Evolutionary conservation across 2,888 invertebrate genomes (phyloP), one percentile per base, ranked within the genome.

Genomic region (Antheraea assamensis): DNA sequence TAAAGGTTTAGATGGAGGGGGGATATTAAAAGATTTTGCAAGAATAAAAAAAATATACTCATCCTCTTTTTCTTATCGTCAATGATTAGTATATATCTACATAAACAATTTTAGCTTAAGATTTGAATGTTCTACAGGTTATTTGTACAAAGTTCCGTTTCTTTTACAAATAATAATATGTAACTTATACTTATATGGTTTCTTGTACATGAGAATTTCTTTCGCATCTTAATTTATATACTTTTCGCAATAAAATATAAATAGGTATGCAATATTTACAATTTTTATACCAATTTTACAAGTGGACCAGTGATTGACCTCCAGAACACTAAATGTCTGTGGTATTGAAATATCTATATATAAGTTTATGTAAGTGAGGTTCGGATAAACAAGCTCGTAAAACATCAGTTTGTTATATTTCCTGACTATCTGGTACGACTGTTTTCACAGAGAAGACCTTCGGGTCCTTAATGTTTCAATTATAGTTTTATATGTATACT

Each of bases 351-450:
- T 71, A 31, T 68, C 74, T 71, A 74, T 68, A 74, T 68, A 68
- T 68, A 68, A 27, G 68, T 68, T 68, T 68, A 68, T 68, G 68
- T 68, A 35, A 71, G 66, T 74, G 78, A 78, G 81, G 82, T 82
- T 80, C 78, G 80, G 84, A 88, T 86, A 87, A 88, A 87, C 87
- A 86, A 87, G 84, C 77, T 85, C 87, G 81, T 88, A 88, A 88
- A 87, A 86, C 82, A 82, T 80, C 80, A 85, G 83, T 84, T 85
- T 76, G 84, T 85, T 85, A 85, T 82, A 85, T 84, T 83, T 83
- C 81, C 83, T 88, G 87, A 85, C 83, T 81, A 84, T 86, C n/a
- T n/a, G 83, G 86, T 87, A 78, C 83, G 83, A 64, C 82, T 79
- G 78, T 80, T 80, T 81, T 81, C 80, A 79, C 80, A 75, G 76